These are phyloP conservation scores for Falco berigora DNA, from an alignment of 2,797 vertebrate genomes.

Conservation along the genomic window DNA sequence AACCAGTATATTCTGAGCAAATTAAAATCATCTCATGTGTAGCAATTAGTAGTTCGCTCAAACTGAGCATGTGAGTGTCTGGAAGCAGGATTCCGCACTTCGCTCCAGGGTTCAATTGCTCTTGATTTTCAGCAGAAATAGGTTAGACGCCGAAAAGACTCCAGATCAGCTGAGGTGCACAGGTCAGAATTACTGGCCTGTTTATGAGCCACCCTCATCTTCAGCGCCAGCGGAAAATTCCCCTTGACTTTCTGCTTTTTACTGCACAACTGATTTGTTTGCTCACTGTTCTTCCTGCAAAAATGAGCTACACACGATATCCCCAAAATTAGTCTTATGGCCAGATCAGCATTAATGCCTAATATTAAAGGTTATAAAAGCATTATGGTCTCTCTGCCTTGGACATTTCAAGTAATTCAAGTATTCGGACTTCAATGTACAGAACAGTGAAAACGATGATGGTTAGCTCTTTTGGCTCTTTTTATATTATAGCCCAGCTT, in stretches of 20 bases:
- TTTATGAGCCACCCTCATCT: not conserved
- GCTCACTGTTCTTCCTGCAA: not conserved
- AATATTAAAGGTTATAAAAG: not conserved
- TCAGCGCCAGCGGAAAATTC: not conserved
- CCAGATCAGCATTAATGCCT: not conserved
- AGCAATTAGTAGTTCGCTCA: not conserved
- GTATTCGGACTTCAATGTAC: not conserved
- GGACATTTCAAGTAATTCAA: not conserved
- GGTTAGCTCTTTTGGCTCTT: not conserved
- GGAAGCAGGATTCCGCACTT: not conserved
- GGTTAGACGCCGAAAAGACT: not conserved
- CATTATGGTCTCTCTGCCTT: not conserved
- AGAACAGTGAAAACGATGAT: not conserved
- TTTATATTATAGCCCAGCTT: slow-evolving; percentile 9
- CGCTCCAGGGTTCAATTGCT: not conserved
- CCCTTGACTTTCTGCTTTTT: not conserved
- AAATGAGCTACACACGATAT: not conserved
- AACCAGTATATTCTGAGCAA: not conserved
- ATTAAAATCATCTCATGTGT: not conserved
- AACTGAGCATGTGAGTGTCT: not conserved
- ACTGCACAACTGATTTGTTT: not conserved
- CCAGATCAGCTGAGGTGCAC: not conserved
- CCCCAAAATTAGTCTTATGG: not conserved
- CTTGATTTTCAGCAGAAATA: not conserved
- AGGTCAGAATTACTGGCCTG: not conserved